These are phyloP conservation scores for Lagorchestes hirsutus DNA, from an alignment of 2,797 vertebrate species.

Conservation along the genomic window DNA sequence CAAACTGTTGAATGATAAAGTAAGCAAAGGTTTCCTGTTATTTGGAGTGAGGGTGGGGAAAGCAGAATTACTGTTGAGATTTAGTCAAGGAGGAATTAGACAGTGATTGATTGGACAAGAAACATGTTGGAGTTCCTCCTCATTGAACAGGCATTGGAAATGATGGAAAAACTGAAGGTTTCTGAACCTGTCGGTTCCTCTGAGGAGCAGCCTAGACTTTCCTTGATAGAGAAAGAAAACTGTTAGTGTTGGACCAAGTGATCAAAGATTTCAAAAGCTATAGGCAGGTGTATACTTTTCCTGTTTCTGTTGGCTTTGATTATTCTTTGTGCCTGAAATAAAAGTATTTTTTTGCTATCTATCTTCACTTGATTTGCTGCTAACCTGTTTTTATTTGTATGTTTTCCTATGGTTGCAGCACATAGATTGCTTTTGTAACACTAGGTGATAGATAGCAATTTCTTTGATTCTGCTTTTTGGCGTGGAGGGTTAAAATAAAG, in stretches of 20 bases:
- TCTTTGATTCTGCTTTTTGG: background rate
- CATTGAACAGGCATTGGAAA: conserved; percentile 34
- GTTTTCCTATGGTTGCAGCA: conserved; percentile 29
- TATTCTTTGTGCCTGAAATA: conserved; percentile 22
- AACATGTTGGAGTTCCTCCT: conserved; percentile 32
- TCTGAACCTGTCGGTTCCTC: conserved; percentile 22
- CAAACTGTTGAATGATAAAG: conserved; percentile 10
- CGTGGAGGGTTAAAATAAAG: conserved; percentile 17
- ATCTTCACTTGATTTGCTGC: conserved; percentile 31
- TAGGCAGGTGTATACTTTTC: conserved; percentile 23
- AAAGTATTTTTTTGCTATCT: background rate
- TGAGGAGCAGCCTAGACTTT: conserved; percentile 48
- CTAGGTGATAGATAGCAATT: background rate
- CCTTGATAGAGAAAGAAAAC: conserved; percentile 27
- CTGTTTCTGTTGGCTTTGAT: conserved; percentile 30
- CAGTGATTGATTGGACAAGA: conserved; percentile 29
- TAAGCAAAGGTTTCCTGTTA: background rate
- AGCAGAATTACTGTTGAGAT: no score
- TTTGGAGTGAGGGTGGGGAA: background rate
- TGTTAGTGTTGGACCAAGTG: conserved; percentile 20
- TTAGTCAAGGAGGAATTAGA: conserved; percentile 11
- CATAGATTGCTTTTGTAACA: background rate
- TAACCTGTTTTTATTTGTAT: background rate
- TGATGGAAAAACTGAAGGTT: conserved; percentile 53
- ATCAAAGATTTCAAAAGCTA: conserved; percentile 22